phyloP scores from a whole-genome alignment of 2,888 invertebrate species.

The Metacarcinus magister region DNA sequence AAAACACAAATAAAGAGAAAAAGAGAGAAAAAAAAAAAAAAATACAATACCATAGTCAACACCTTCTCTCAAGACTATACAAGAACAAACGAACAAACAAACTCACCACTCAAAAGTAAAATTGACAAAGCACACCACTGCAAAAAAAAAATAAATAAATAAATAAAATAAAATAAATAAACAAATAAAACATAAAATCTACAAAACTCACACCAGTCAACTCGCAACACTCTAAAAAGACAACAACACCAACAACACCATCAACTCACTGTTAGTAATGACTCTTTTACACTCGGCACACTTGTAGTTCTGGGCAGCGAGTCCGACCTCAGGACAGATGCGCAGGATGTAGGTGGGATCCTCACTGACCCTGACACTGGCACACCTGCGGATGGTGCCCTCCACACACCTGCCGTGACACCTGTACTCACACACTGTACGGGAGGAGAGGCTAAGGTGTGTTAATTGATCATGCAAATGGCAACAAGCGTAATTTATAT shows the following conservation, averaged over 20 bases:
- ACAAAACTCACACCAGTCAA: background rate
- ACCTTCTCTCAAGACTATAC: too few relatives aligned
- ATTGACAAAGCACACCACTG: too few relatives aligned
- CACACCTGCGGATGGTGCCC: slow-evolving; percentile 66
- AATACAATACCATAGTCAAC: too few relatives aligned
- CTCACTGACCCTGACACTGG: slow-evolving; percentile 65
- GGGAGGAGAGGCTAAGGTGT: background rate
- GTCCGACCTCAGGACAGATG: slow-evolving; percentile 95
- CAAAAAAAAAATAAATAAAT: too few relatives aligned
- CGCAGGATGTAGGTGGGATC: slow-evolving; percentile 86
- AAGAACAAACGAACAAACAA: too few relatives aligned
- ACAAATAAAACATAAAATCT: background rate
- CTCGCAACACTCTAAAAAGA: background rate
- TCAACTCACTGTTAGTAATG: slow-evolving; percentile 90
- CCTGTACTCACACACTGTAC: slow-evolving; percentile 74
- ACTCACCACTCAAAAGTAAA: too few relatives aligned
- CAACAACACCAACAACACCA: too few relatives aligned
- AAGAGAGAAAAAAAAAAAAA: too few relatives aligned
- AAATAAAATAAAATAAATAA: background rate
- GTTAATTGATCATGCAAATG: background rate
- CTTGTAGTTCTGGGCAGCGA: slow-evolving; percentile 94
- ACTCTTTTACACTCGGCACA: slow-evolving; percentile 91
- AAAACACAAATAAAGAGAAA: too few relatives aligned
- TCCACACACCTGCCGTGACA: slow-evolving; percentile 77
- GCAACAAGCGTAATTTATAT: too few relatives aligned